These are phyloP conservation scores for Alitta virens DNA, from an alignment of 2,888 invertebrate species.

Conservation along the genomic window DNA sequence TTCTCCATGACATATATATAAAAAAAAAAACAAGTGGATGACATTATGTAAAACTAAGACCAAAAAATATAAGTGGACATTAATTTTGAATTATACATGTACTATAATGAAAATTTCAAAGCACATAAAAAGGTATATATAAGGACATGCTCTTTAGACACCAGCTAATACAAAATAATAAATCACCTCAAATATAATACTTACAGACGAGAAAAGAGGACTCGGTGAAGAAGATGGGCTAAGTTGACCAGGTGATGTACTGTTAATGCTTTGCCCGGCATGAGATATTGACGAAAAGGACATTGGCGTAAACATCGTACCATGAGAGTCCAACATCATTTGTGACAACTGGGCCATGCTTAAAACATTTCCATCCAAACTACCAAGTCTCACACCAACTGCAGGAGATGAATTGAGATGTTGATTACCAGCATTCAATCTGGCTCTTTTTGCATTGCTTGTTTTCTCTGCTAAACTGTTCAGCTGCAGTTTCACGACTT, in stretches of 20 bases:
- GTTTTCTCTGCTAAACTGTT: conserved; percentile 8
- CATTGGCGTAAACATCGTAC: conserved; percentile 5
- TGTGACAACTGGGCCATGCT: background rate
- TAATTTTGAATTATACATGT: no score
- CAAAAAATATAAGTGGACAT: no score
- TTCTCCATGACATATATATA: no score
- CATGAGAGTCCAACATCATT: conserved; percentile 5
- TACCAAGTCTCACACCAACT: background rate
- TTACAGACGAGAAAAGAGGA: conserved; percentile 15
- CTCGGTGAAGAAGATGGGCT: conserved; percentile 14
- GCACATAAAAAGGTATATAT: no score
- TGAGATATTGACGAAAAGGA: conserved; percentile 3
- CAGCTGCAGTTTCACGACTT: conserved; percentile 8
- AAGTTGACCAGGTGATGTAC: background rate
- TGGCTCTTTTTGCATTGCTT: background rate
- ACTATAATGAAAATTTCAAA: no score
- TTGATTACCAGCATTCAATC: background rate
- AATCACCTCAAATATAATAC: conserved; percentile 1
- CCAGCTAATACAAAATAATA: no score
- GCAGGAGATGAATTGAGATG: background rate
- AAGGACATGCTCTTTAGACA: no score
- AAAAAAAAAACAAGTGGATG: no score
- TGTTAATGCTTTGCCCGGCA: background rate
- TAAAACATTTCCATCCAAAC: background rate
- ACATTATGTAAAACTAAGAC: no score